Conservation (phyloP, 2,888 invertebrate genomes). For the Heliconius cydno region DNA sequence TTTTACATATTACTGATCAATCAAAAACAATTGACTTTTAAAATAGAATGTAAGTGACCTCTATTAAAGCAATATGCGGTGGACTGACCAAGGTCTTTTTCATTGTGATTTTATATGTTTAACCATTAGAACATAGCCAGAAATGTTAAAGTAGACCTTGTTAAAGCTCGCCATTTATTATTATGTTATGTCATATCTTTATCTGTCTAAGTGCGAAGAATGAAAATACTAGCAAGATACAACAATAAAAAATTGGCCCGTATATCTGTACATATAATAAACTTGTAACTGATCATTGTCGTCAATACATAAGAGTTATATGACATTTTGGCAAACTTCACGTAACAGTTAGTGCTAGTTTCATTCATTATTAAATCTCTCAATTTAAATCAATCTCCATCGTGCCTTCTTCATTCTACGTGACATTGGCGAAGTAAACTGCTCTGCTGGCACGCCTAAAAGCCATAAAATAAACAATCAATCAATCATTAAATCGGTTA, state of each 20-base stretch:
- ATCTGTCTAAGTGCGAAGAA: background rate
- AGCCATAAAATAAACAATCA: no score
- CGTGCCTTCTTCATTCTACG: no score
- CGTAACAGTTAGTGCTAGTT: no score
- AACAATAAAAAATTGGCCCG: background rate
- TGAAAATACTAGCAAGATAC: background rate
- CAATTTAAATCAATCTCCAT: no score
- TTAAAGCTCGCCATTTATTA: background rate
- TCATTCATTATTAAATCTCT: no score
- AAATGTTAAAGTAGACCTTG: conserved; percentile 28
- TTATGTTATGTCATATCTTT: background rate
- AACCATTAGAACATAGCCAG: conserved; percentile 46
- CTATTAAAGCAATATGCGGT: conserved; percentile 54
- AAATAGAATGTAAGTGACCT: conserved; percentile 62
- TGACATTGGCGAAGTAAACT: no score
- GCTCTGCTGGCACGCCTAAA: no score
- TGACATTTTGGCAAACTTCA: no score
- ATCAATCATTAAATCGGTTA: no score
- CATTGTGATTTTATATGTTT: conserved; percentile 48
- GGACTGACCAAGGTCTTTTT: conserved; percentile 58
- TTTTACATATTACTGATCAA: conserved; percentile 51
- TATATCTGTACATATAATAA: no score
- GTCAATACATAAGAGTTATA: no score
- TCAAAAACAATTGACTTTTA: conserved; percentile 60
- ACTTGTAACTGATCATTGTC: no score